Evolutionary conservation across 2,888 invertebrate genomes (phyloP), one percentile per base, ranked within the genome.

Genomic region (Ochropleura plecta): DNA sequence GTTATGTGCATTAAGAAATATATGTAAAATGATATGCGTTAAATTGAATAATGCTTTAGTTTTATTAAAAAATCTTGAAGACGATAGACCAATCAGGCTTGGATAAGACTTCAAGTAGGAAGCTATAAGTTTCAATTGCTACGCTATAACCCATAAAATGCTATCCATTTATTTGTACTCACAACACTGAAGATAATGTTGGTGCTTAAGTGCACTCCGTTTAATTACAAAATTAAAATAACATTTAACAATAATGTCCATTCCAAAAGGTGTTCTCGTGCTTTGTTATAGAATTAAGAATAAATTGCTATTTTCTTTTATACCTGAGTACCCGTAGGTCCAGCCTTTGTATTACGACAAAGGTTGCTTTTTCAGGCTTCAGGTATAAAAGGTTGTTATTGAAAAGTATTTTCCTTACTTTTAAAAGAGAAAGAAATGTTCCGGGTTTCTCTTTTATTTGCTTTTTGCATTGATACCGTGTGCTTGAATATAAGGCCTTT

Each of bases 321-420:
- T 68, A 14, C 51, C 30, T 1, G 14, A 12, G 63, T 12, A 48
- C 16, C 46, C 46, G n/a, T 16, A 8, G 12, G 16, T 20, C 48
- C 40, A 18, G 42, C 63, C 44, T 59, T 69, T 78, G 30, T 69
- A 10, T 18, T 12, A n/a, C 5, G n/a, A 78, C 79, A 79, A 83
- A 83, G 79, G 79, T 10, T 60, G 49, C 60, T 66, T 78, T 82
- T 83, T 51, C 70, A 78, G 79, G 55, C 46, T 79, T 83, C 83
- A 62, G n/a, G 20, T 55, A 78, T 49, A 48, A 79, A 70, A 78
- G 60, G 70, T 66, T 79, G 49, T 70, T 83, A 78, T 83, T 66
- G 55, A 62, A 79, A 66, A 57, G 71, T 57, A 40, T 83, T 69
- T 69, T 82, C n/a, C 57, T 60, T 63, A 57, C 18, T 63, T 59